A percentile compares a stretch with the other conserved stretches of the same genome.
These are phyloP conservation scores for Pipra filicauda DNA, from an alignment of 2,113 vertebrate species.

Conservation along the genomic window DNA sequence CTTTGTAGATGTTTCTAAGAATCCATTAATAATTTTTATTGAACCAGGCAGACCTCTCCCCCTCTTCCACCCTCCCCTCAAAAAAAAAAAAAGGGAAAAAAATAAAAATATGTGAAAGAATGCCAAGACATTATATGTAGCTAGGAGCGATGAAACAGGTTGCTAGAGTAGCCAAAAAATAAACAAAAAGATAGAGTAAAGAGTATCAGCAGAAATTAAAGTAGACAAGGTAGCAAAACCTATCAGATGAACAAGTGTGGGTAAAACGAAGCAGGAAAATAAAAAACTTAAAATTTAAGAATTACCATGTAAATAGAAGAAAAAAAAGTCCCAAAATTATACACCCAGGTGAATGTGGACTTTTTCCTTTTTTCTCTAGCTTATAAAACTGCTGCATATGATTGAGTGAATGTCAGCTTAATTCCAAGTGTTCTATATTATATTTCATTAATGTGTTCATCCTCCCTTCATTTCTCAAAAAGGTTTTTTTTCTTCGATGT, in stretches of 20 bases:
- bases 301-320: neutral
- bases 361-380: neutral
- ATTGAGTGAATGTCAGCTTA: neutral
- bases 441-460: neutral
- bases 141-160: neutral
- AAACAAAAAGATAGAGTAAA: neutral
- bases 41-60: accelerated
- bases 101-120: neutral
- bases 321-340: neutral
- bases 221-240: neutral
- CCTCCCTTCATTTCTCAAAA: neutral
- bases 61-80: neutral
- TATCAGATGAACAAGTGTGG: neutral
- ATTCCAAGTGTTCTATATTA: neutral
- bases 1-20: neutral
- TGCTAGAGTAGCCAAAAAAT: neutral
- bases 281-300: neutral
- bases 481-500: neutral
- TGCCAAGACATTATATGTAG: neutral
- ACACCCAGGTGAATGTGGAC: accelerated
- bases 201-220: neutral
- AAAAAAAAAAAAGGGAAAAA: accelerated
- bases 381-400: neutral
- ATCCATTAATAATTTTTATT: neutral
- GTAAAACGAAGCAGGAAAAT: neutral